Conservation (phyloP, 2,888 invertebrate genomes). For the Stenodera caucasica region DNA sequence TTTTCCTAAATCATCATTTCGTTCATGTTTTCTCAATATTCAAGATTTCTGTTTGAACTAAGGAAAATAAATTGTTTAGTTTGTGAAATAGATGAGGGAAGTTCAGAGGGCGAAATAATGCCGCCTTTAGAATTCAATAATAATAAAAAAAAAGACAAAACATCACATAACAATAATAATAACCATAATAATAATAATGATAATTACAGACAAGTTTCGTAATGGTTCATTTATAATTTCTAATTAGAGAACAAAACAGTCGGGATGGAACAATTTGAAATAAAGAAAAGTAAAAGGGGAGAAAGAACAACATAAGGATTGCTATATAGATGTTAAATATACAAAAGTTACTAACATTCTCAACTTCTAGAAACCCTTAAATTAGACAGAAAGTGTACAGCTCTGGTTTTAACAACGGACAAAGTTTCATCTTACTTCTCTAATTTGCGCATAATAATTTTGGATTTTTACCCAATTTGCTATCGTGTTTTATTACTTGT, state of each 20-base stretch:
- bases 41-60: constrained; percentile 49
- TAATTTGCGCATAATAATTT: constrained; percentile 13
- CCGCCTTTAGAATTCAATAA: no score
- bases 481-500: no score
- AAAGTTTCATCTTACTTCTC: constrained; percentile 7
- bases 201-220: not conserved
- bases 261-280: not conserved
- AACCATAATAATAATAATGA: not conserved
- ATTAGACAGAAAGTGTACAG: constrained; percentile 7
- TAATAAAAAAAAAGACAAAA: no score
- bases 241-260: not conserved
- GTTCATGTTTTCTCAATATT: constrained; percentile 39
- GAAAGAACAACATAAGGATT: constrained; percentile 1
- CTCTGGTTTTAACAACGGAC: constrained; percentile 4
- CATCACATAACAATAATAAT: no score
- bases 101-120: constrained; percentile 46
- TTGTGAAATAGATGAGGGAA: constrained; percentile 50
- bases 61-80: constrained; percentile 52
- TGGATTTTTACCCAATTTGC: constrained; percentile 6
- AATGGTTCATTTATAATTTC: not conserved
- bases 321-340: constrained; percentile 4
- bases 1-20: not conserved
- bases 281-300: not conserved
- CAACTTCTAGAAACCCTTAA: constrained; percentile 4
- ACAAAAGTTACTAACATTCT: constrained; percentile 7